Base-by-base conservation (phyloP, 2,888 invertebrate species). In the Xestia rhomboidea region DNA sequence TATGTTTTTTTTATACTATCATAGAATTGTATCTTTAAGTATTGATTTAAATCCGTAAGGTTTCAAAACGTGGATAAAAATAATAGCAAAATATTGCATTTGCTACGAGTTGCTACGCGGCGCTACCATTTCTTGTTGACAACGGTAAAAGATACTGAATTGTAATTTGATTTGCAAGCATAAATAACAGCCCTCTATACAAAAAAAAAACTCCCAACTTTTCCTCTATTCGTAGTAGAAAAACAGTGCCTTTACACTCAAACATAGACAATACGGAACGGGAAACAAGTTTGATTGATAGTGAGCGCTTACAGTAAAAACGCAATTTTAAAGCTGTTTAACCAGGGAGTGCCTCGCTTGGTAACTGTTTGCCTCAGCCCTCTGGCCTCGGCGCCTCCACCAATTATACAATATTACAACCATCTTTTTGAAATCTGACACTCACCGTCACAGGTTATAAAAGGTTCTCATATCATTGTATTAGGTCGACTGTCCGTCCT, bases 381-480 rank as follows among this genome's bases (percentile, higher is more conserved):
- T 5, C 34, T 18, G n/a, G 57, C 34, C 60, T 18, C 27, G 21
- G 0, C 30, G 13, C 71, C 51, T 75, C 69, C 41, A 69, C 72
- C 82, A 84, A 84, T 84, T 85, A 84, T 62, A 78, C 51, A 72
- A 75, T 46, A 80, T 81, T 76, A 80, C 81, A 44, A 49, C 46
- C 76, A 82, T 87, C 81, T 87, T 77, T 85, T 83, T 70, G 90
- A 74, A 90, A 90, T 82, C 77, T 79, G 86, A 88, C 83, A 85
- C 83, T 82, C 73, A 49, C 79, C 81, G 79, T 87, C 84, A 81
- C 84, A 87, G 85, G 83, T 88, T 88, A 89, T 89, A 88, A 89
- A 89, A 86, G 84, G 69, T 76, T 87, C 83, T 89, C 88, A 89
- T 89, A 87, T 87, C 90, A 89, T 89, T 90, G 91, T 90, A 89